A percentile compares a stretch with the other conserved stretches of the same genome.
Conservation (phyloP, 2,113 vertebrate species). For the Semnornis frantzii region DNA sequence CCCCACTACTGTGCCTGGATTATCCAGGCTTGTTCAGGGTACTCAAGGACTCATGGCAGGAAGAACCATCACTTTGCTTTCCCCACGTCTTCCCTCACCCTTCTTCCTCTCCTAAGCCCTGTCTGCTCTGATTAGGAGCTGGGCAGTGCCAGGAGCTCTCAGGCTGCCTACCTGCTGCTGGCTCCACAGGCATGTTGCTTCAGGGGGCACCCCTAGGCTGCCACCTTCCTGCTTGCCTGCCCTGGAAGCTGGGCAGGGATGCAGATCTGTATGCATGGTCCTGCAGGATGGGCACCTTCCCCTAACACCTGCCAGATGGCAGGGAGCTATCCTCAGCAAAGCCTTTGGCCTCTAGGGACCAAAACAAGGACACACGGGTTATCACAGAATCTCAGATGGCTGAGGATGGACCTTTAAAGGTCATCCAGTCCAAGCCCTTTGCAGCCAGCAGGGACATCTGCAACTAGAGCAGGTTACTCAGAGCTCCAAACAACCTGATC, state of each 20-base stretch:
- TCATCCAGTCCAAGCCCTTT: background rate
- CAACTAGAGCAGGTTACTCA: background rate
- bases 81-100: fast-evolving
- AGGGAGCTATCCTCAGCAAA: background rate
- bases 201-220: background rate
- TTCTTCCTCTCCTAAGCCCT: background rate
- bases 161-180: background rate
- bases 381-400: background rate
- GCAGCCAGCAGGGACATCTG: background rate
- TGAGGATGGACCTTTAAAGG: background rate
- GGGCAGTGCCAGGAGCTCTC: fast-evolving
- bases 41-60: background rate
- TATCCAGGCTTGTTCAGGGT: background rate
- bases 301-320: fast-evolving
- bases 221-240: background rate
- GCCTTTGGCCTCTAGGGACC: background rate
- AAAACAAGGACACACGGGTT: background rate
- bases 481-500: background rate
- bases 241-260: background rate
- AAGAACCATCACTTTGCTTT: background rate
- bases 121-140: background rate
- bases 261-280: fast-evolving
- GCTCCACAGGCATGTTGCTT: background rate
- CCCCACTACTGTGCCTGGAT: background rate
- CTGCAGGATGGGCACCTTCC: background rate